These are phyloP conservation scores for Lineus longissimus DNA, from an alignment of 1,140 invertebrate species.

Conservation along the genomic window DNA sequence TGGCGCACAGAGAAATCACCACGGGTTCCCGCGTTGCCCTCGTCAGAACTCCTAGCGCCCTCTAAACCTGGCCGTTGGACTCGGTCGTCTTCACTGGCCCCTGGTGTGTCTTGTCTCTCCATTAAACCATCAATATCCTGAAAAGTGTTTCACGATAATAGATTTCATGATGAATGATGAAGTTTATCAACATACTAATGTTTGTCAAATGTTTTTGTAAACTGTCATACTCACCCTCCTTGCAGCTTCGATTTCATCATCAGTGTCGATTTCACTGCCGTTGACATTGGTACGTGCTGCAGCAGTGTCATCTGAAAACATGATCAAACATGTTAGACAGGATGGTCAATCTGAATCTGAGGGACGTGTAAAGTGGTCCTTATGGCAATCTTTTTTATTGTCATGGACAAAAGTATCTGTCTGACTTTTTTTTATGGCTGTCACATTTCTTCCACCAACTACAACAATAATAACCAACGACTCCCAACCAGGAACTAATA, in stretches of 20 bases:
- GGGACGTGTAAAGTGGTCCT: background rate
- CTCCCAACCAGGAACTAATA: too few relatives aligned
- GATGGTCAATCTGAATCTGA: constrained; percentile 18
- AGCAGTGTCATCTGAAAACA: constrained; percentile 8
- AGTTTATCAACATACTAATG: too few relatives aligned
- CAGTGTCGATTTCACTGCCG: constrained; percentile 36
- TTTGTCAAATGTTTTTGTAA: too few relatives aligned
- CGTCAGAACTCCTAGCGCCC: background rate
- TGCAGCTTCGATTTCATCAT: constrained; percentile 35
- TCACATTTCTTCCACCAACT: too few relatives aligned
- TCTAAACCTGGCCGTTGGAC: constrained; percentile 6
- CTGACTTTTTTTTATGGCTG: too few relatives aligned
- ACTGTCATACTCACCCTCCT: constrained; percentile 26
- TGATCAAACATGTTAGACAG: too few relatives aligned
- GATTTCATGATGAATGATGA: too few relatives aligned
- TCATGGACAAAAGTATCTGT: too few relatives aligned
- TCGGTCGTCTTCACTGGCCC: background rate
- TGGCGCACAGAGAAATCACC: constrained; percentile 25
- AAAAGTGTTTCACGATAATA: too few relatives aligned
- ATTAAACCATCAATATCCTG: too few relatives aligned
- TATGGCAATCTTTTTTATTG: too few relatives aligned
- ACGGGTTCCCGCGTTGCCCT: constrained; percentile 12
- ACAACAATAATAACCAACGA: too few relatives aligned
- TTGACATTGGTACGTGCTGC: constrained; percentile 8
- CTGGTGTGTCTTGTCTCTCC: constrained; percentile 4